phyloP scores from a whole-genome alignment of 2,888 invertebrate genomes.

The Cantharis rufa region DNA sequence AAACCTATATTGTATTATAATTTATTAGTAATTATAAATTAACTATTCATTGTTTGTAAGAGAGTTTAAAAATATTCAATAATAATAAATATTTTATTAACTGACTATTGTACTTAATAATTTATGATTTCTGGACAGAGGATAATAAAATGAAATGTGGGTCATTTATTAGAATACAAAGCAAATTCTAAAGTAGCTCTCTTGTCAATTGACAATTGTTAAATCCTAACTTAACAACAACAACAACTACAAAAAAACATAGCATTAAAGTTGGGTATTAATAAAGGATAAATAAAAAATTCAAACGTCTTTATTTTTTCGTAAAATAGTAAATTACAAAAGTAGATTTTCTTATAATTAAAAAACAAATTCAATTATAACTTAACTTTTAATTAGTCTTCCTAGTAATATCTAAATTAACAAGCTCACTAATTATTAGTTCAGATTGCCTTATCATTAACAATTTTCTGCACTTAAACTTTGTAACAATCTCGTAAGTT shows the following conservation, averaged over 20 bases:
- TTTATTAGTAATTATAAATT: conserved; percentile 24
- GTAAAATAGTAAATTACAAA: conserved; percentile 23
- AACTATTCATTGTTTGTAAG: conserved; percentile 28
- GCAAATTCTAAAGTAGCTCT: not conserved
- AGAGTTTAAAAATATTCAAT: conserved; percentile 22
- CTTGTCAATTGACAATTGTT: not conserved
- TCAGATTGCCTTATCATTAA: conserved; percentile 12
- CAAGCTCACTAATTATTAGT: conserved; percentile 18
- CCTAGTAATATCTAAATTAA: conserved; percentile 23
- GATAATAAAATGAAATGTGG: conserved; percentile 8
- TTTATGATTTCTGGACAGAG: conserved; percentile 8
- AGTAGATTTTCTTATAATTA: conserved; percentile 20
- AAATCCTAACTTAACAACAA: not conserved
- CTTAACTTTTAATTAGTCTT: conserved; percentile 26
- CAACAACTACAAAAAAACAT: not conserved
- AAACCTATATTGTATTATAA: conserved; percentile 5
- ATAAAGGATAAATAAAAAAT: not conserved
- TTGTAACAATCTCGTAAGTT: conserved; percentile 13
- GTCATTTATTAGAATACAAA: conserved; percentile 4
- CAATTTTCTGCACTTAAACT: conserved; percentile 7
- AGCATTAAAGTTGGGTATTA: not conserved
- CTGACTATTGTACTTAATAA: conserved; percentile 18
- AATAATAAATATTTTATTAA: conserved; percentile 21
- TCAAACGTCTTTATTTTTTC: conserved; percentile 18
- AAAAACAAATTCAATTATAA: conserved; percentile 23